Conservation (phyloP, 2,888 invertebrate species). For the Emmelina monodactyla region DNA sequence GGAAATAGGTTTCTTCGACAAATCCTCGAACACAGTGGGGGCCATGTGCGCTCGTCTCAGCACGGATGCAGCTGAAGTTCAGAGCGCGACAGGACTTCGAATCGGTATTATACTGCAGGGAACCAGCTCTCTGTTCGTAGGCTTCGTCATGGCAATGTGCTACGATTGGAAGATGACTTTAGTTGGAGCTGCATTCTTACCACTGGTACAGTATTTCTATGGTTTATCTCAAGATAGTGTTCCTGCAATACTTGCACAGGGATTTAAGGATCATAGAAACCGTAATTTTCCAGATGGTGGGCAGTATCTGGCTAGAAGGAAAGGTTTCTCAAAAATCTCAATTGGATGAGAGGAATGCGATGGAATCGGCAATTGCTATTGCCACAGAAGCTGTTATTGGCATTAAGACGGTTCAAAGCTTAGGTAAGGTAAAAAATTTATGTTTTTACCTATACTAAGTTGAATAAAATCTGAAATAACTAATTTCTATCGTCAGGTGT, state of each 20-base stretch:
- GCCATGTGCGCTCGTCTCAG: constrained; percentile 70
- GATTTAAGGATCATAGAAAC: too few species aligned
- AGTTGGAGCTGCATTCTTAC: constrained; percentile 66
- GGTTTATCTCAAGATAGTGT: too few species aligned
- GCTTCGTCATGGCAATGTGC: constrained; percentile 62
- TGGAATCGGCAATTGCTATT: constrained; percentile 69
- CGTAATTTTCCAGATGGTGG: constrained; percentile 62
- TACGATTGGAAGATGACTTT: constrained; percentile 70
- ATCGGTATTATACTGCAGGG: constrained; percentile 69
- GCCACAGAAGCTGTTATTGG: constrained; percentile 74
- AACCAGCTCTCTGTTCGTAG: constrained; percentile 66
- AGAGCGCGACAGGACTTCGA: constrained; percentile 69
- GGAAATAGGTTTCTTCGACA: constrained; percentile 72
- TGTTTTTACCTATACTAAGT: too few species aligned
- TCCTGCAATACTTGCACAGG: too few species aligned
- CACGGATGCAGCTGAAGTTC: constrained; percentile 70
- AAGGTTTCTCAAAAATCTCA: constrained; percentile 66
- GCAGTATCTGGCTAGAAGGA: constrained; percentile 70
- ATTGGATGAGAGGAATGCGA: constrained; percentile 65
- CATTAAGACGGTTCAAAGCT: constrained; percentile 71
- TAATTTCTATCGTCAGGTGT: constrained; percentile 27
- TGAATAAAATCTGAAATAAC: too few species aligned
- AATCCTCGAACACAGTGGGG: constrained; percentile 67
- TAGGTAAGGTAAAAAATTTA: too few species aligned
- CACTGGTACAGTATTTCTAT: too few species aligned